phyloP scores from a whole-genome alignment of 2,888 invertebrate species.

The Apotomis turbidana region DNA sequence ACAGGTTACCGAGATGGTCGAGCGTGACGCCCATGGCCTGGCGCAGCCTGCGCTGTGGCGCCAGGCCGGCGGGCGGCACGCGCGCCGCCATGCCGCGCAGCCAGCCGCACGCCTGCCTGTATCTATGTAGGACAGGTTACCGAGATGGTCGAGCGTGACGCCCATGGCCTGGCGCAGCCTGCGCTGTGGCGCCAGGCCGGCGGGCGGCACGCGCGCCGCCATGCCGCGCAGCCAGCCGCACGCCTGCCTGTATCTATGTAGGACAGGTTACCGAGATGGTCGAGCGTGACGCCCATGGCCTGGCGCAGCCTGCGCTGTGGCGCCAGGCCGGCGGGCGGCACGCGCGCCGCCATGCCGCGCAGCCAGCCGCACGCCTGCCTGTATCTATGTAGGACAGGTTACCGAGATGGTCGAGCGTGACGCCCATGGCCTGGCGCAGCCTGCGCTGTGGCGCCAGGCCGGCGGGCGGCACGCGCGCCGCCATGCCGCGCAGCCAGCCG shows the following conservation, averaged over 20 bases:
- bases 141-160: conserved; percentile 82
- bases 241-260: conserved; percentile 76
- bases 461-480: conserved; percentile 89
- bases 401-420: conserved; percentile 80
- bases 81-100: conserved; percentile 90
- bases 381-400: neutral
- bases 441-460: conserved; percentile 86
- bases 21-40: conserved; percentile 90
- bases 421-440: conserved; percentile 89
- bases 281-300: conserved; percentile 89
- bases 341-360: conserved; percentile 89
- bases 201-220: conserved; percentile 89
- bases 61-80: conserved; percentile 88
- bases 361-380: conserved; percentile 89
- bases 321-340: conserved; percentile 88
- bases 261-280: conserved; percentile 56
- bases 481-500: conserved; percentile 89
- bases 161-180: conserved; percentile 90
- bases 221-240: conserved; percentile 90
- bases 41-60: conserved; percentile 86
- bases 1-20: conserved; percentile 60
- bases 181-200: conserved; percentile 86
- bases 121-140: neutral
- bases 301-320: conserved; percentile 86
- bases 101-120: conserved; percentile 86